These are phyloP conservation scores for Metopia argyrocephala DNA, from an alignment of 2,888 invertebrate species.

Conservation along the genomic window DNA sequence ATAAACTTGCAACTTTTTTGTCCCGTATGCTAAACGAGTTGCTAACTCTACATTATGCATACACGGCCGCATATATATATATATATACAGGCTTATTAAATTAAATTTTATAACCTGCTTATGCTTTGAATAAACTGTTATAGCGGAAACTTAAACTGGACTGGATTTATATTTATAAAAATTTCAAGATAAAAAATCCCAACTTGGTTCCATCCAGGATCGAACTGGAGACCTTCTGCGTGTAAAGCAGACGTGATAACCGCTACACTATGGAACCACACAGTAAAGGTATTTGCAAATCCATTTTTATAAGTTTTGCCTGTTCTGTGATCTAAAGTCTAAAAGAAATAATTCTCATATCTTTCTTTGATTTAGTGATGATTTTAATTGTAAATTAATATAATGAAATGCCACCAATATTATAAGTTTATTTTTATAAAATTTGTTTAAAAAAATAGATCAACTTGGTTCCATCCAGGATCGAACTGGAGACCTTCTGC, in stretches of 20 bases:
- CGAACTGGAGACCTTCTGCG: conserved; percentile 79
- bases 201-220: conserved; percentile 78
- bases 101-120: too few relatives aligned
- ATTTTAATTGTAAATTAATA: background rate
- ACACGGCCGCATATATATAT: too few relatives aligned
- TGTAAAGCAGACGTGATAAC: conserved; percentile 80
- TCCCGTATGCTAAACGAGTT: too few relatives aligned
- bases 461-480: conserved; percentile 78
- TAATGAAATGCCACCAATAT: too few relatives aligned
- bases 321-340: background rate
- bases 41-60: too few relatives aligned
- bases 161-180: too few relatives aligned
- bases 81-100: too few relatives aligned
- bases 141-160: too few relatives aligned
- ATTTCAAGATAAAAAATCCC: background rate
- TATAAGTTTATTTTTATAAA: background rate
- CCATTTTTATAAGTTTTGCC: background rate
- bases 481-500: conserved; percentile 80
- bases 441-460: conserved; percentile 16
- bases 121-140: too few relatives aligned
- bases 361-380: background rate
- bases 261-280: conserved; percentile 50
- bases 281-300: background rate
- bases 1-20: too few relatives aligned
- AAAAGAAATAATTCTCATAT: background rate